phyloP scores from a whole-genome alignment of 2,888 invertebrate genomes.

The Cabera pusaria region DNA sequence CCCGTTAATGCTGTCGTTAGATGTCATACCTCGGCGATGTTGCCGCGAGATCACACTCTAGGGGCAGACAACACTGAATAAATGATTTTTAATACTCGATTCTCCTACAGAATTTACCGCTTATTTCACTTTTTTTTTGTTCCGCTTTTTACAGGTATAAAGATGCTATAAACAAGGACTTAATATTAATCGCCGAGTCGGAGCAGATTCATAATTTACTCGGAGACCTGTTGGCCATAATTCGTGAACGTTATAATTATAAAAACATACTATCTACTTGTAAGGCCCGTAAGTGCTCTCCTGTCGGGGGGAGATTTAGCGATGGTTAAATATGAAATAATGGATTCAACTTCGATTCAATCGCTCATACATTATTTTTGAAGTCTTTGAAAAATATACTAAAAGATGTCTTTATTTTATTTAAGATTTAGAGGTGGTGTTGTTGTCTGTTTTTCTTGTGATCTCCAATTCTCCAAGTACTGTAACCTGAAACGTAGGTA shows the following conservation, averaged over 20 bases:
- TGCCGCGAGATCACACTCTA: constrained; percentile 40
- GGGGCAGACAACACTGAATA: constrained; percentile 44
- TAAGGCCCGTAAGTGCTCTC: constrained; percentile 3
- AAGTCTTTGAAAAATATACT: no score
- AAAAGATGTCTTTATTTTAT: no score
- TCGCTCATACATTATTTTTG: no score
- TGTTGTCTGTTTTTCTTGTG: no score
- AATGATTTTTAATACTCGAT: constrained; percentile 46
- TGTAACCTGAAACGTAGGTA: no score
- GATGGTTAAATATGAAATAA: constrained; percentile 7
- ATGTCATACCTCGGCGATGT: constrained; percentile 33
- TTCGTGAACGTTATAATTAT: constrained; percentile 15
- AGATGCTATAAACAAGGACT: constrained; percentile 36
- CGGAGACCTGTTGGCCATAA: constrained; percentile 9
- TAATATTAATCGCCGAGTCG: constrained; percentile 33
- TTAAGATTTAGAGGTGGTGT: no score
- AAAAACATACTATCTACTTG: constrained; percentile 11
- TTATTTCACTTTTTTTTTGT: constrained; percentile 35
- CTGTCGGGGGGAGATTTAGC: constrained; percentile 8
- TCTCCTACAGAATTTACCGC: constrained; percentile 32
- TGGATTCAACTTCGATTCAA: constrained; percentile 7
- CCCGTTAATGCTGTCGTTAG: constrained; percentile 32
- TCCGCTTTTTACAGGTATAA: constrained; percentile 34
- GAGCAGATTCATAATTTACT: constrained; percentile 13
- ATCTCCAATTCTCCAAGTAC: no score